phyloP scores from a whole-genome alignment of 1,140 invertebrate species.

The Microvelia longipes region DNA sequence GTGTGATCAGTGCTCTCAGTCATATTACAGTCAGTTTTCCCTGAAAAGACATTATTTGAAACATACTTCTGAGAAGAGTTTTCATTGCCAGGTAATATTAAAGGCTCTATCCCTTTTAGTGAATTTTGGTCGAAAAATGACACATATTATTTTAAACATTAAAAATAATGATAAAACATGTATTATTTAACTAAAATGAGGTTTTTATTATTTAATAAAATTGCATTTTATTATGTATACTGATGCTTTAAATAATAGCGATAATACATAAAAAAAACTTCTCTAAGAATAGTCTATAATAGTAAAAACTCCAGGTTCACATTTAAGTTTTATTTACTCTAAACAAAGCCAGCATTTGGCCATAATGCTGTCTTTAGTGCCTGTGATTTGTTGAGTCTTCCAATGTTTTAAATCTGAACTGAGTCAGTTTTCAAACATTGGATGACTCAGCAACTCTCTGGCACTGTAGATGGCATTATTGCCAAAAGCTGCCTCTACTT shows the following conservation, averaged over 20 bases:
- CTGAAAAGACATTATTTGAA: conserved; percentile 38
- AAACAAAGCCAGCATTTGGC: no score
- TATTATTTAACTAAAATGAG: not conserved
- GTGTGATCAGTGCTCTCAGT: conserved; percentile 45
- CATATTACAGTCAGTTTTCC: conserved; percentile 10
- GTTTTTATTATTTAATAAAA: not conserved
- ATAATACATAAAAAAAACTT: not conserved
- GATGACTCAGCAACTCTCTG: no score
- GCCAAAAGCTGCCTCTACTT: no score
- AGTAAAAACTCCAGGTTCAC: no score
- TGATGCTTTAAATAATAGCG: not conserved
- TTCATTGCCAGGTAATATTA: conserved; percentile 39
- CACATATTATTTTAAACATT: not conserved
- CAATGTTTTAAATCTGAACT: no score
- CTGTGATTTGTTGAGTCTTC: no score
- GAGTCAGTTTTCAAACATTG: no score
- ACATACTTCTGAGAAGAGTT: conserved; percentile 42
- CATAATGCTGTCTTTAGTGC: no score
- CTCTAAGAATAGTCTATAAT: not conserved
- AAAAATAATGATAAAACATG: not conserved
- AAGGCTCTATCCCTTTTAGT: not conserved
- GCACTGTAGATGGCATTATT: no score
- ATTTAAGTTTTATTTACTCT: no score
- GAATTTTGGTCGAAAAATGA: not conserved
- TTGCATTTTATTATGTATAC: not conserved